Conservation (phyloP, 2,888 invertebrate genomes). For the Heteromyza rotundicornis region DNA sequence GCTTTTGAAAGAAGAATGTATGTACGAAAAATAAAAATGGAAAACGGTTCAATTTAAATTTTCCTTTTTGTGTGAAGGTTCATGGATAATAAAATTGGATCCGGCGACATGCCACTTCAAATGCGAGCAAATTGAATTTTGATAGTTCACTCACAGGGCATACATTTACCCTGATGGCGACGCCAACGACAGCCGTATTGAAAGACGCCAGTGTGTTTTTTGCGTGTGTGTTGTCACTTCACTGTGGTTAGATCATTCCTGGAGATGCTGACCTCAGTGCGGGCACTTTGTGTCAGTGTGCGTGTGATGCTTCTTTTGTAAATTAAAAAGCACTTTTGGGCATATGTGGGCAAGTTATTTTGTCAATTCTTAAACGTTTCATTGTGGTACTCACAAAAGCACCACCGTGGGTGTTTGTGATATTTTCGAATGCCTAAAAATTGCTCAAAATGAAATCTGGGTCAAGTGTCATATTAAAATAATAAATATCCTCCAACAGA, state of each 20-base stretch:
- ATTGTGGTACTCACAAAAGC: too few species aligned
- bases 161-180: neutral
- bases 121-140: slow-evolving; percentile 4
- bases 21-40: too few species aligned
- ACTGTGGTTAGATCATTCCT: neutral
- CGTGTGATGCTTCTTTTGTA: slow-evolving; percentile 5
- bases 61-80: neutral
- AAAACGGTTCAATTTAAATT: too few species aligned
- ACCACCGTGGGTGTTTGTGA: too few species aligned
- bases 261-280: neutral
- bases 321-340: slow-evolving; percentile 22
- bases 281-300: slow-evolving; percentile 1
- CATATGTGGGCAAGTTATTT: slow-evolving; percentile 7
- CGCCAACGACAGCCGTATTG: neutral
- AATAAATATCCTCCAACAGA: too few species aligned
- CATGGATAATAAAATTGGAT: neutral
- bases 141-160: slow-evolving; percentile 7
- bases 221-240: neutral
- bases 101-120: neutral
- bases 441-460: slow-evolving; percentile 16
- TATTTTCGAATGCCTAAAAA: slow-evolving; percentile 1
- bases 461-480: slow-evolving; percentile 24
- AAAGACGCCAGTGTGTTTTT: neutral
- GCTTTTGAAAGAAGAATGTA: too few species aligned
- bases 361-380: slow-evolving; percentile 17